These are phyloP conservation scores for Psittacula derbiana DNA, from an alignment of 2,797 vertebrate species.

Conservation along the genomic window DNA sequence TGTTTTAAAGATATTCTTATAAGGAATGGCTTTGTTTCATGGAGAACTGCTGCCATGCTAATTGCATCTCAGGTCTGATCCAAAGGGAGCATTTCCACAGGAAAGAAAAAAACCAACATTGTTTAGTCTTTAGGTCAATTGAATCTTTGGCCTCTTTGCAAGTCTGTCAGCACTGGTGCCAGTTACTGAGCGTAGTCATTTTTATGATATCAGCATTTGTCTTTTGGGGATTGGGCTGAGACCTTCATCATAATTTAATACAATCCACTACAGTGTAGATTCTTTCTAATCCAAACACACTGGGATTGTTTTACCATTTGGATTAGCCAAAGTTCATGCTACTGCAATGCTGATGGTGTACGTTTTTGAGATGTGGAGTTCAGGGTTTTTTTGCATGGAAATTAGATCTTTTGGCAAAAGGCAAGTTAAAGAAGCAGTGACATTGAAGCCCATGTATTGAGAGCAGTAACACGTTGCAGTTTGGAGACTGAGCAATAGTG, in stretches of 20 bases:
- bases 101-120: neutral
- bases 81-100: neutral
- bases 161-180: neutral
- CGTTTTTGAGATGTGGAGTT: neutral
- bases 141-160: slow-evolving; percentile 18
- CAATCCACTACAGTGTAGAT: neutral
- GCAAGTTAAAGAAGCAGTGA: neutral
- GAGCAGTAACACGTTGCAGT: neutral
- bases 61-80: neutral
- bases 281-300: neutral
- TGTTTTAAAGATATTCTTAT: neutral
- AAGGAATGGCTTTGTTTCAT: neutral
- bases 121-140: slow-evolving; percentile 35
- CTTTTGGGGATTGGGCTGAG: neutral
- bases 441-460: rapidly evolving
- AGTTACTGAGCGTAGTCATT: neutral
- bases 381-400: neutral
- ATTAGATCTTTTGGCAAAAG: neutral
- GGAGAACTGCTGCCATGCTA: neutral
- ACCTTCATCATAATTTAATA: neutral
- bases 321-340: neutral
- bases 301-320: neutral
- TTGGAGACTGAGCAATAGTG: rapidly evolving
- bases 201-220: neutral
- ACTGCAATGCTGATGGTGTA: neutral